Evolutionary conservation across 2,113 vertebrate genomes (phyloP).

Genomic region (Suncus etruscus): DNA sequence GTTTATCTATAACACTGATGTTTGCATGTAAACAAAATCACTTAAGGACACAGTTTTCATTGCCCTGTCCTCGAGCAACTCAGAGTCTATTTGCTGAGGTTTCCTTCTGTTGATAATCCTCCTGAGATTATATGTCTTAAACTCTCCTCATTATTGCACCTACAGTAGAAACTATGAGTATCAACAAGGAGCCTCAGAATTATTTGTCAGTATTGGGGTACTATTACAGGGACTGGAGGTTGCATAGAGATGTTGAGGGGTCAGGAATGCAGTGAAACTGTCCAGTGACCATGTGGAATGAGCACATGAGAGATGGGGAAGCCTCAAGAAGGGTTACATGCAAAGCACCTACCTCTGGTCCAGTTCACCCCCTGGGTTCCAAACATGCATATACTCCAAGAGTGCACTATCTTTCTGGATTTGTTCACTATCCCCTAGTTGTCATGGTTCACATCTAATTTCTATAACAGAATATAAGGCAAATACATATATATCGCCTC

Average conservation of each 20-base stretch:
- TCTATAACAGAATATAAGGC: not conserved
- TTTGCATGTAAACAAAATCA: not conserved
- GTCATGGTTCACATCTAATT: conserved; percentile 32
- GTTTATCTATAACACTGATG: not conserved
- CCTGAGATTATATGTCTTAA: not conserved
- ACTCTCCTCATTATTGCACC: not conserved
- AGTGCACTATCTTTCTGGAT: not conserved
- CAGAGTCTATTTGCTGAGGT: not conserved
- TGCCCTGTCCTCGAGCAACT: not conserved
- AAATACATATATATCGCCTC: not conserved
- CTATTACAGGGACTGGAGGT: not conserved
- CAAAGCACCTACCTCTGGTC: not conserved
- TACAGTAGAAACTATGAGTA: not conserved
- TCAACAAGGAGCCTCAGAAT: not conserved
- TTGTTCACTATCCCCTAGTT: not conserved
- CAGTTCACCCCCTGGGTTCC: not conserved
- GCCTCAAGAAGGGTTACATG: not conserved
- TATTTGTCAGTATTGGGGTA: not conserved
- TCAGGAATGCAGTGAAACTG: not conserved
- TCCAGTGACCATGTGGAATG: too few relatives aligned
- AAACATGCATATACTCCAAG: conserved; percentile 16
- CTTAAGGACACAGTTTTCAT: not conserved
- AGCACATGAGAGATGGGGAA: not conserved
- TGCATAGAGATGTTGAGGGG: not conserved
- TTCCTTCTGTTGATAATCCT: not conserved